Evolutionary conservation across 2,113 vertebrate genomes (phyloP).

Genomic region (Ellobius talpinus): DNA sequence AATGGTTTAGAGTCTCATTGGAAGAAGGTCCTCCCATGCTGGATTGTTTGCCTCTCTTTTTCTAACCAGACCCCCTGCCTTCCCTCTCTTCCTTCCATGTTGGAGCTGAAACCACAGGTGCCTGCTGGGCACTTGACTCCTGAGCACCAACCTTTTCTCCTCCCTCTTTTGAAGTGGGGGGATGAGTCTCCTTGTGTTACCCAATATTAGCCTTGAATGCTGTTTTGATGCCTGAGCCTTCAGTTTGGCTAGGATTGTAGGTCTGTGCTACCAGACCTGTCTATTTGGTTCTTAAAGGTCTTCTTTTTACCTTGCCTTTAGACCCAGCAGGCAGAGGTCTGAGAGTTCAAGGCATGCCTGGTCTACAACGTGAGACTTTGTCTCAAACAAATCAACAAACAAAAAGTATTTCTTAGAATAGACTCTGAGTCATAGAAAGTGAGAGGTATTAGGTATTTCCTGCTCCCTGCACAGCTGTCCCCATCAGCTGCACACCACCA

Average conservation of each 20-base stretch:
- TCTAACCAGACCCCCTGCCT: background rate
- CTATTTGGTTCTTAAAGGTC: background rate
- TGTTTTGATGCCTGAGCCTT: background rate
- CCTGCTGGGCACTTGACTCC: background rate
- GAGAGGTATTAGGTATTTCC: background rate
- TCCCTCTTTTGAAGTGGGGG: background rate
- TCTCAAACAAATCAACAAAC: background rate
- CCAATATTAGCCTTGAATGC: background rate
- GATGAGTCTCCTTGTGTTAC: background rate
- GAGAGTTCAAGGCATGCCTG: background rate
- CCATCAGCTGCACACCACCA: background rate
- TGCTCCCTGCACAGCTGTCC: rapidly evolving
- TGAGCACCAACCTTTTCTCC: background rate
- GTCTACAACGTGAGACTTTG: background rate
- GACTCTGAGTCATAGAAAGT: background rate
- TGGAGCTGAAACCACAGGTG: background rate
- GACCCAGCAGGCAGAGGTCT: background rate
- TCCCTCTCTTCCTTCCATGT: background rate
- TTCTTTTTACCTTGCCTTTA: background rate
- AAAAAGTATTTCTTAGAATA: background rate
- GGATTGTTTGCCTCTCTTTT: background rate
- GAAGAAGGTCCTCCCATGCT: background rate
- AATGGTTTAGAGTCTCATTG: background rate
- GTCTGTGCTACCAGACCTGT: background rate
- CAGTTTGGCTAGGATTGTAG: background rate